Percentiles rank a stretch among this genome's conserved stretches.
These are phyloP conservation scores for Centropyge bicolor DNA, from an alignment of 2,797 vertebrate species.

Conservation along the genomic window DNA sequence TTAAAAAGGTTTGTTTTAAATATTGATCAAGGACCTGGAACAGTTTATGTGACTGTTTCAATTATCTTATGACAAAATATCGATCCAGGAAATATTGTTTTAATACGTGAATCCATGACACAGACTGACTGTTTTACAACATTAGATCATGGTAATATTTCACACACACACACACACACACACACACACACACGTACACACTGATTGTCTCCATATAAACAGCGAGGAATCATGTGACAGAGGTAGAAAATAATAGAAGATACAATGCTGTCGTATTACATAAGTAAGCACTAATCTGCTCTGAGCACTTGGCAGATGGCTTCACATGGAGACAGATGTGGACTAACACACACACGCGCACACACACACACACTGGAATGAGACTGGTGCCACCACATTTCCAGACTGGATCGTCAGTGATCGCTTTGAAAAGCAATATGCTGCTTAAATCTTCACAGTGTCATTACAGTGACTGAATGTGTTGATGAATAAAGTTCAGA, in stretches of 20 bases:
- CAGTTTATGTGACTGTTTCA: neutral
- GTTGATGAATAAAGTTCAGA: neutral
- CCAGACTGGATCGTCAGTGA: neutral
- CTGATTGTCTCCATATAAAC: neutral
- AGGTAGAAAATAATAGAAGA: constrained; percentile 4
- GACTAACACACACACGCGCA: constrained; percentile 10
- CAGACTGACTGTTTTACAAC: neutral
- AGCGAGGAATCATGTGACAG: neutral
- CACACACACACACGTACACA: constrained; percentile 2
- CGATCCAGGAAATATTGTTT: neutral
- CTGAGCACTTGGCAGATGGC: constrained; percentile 50
- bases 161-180: neutral
- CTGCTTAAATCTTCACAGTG: neutral
- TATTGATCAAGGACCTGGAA: constrained; percentile 11
- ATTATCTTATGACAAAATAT: neutral
- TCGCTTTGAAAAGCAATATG: neutral
- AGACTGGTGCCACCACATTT: neutral
- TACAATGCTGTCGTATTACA: constrained; percentile 16
- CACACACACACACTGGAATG: constrained; percentile 11
- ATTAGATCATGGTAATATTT: neutral
- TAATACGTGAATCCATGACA: neutral
- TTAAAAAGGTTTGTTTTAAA: neutral
- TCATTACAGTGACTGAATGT: neutral
- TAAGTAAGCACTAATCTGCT: constrained; percentile 45
- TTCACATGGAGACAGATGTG: constrained; percentile 45